Evolutionary conservation across 2,113 vertebrate genomes (phyloP), one percentile per base, ranked within the genome.

Genomic region (Cromileptes altivelis): DNA sequence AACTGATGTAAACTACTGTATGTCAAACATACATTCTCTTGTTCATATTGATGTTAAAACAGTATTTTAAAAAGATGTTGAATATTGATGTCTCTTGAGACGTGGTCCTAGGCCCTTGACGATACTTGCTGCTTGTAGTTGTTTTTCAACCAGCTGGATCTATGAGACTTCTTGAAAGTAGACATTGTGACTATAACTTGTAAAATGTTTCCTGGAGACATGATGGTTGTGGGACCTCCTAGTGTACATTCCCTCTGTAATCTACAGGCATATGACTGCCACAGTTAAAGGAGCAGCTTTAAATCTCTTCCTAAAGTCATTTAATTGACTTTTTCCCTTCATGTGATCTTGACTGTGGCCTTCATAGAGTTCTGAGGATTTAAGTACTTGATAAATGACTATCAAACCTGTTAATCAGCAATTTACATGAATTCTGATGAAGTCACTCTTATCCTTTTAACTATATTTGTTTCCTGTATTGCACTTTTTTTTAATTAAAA

Each of bases 351-450:
- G 23, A 62, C 19, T 56, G 15, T 62, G 70, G 25, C 27, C 50
- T 71, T 7, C 76, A 67, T 56, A 70, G 77, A 89, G 89, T 86
- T 88, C 80, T 84, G 85, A 85, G 80, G 88, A 88, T 92, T 89
- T 78, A 40, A 67, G 12, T 64, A 62, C 17, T 61, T 75, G 2
- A 49, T 67, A 15, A 58, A 49, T 50, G 18, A 40, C 42, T 4
- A 18, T 63, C 11, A 55, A 11, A 37, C 1, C 0, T 3, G 3
- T 13, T 69, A n/a, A 40, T 33, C 19, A 57, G 42, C 6, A 2
- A 30, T 19, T 70, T 45, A 15, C 19, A 18, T 61, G 2, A 58
- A 33, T 60, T 61, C 30, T 50, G 21, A 60, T 33, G 0, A n/a
- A n/a, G 13, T 47, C 27, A 53, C 3, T n/a, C 62, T 76, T 69